Percentiles rank a stretch among this genome's conserved stretches.
Conservation (phyloP, 1,140 invertebrate species). For the Acromyrmex echinatior region DNA sequence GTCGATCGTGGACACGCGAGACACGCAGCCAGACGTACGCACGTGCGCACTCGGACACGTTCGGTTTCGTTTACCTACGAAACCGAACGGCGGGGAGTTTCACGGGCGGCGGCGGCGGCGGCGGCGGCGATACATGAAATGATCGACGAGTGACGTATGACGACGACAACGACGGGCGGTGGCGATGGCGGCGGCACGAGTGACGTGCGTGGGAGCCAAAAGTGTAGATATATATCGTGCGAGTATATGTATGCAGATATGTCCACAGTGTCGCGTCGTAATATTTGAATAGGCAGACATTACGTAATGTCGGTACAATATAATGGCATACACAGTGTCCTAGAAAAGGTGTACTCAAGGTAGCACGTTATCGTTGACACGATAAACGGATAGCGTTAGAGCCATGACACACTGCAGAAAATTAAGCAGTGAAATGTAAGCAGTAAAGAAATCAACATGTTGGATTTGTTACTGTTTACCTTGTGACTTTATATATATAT, state of each 20-base stretch:
- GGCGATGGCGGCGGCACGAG: background rate
- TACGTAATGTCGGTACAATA: constrained; percentile 23
- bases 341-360: constrained; percentile 28
- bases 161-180: background rate
- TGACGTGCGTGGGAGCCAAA: constrained; percentile 56
- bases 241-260: background rate
- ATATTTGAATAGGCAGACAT: constrained; percentile 20
- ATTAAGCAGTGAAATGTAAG: too few species aligned
- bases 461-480: too few species aligned
- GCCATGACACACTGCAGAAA: too few species aligned
- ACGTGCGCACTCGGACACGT: constrained; percentile 68
- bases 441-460: too few species aligned
- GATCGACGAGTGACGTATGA: constrained; percentile 66
- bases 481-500: too few species aligned
- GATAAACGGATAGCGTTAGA: background rate
- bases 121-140: constrained; percentile 45
- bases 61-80: constrained; percentile 64
- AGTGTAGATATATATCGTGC: background rate
- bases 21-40: constrained; percentile 70
- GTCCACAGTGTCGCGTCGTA: background rate
- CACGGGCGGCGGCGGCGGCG: background rate
- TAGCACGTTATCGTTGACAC: background rate
- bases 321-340: constrained; percentile 44
- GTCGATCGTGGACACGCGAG: constrained; percentile 66
- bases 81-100: constrained; percentile 7